Evolutionary conservation across 2,797 vertebrate genomes (phyloP).

Genomic region (Myiothlypis chrysogaster): DNA sequence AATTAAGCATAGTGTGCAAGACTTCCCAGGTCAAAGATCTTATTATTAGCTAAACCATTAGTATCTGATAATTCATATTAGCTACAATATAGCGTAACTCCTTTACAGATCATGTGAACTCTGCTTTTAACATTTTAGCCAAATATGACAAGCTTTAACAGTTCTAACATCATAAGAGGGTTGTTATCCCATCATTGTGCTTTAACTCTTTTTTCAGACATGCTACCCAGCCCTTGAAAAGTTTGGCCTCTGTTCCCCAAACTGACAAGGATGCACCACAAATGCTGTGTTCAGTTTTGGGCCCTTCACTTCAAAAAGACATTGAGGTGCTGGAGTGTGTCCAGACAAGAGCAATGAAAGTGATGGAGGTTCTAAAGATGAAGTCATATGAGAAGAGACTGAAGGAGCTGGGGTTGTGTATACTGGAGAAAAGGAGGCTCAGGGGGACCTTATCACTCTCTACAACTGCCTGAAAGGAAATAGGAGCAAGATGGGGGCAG

Average conservation of each 20-base stretch:
- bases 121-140: not conserved
- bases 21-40: not conserved
- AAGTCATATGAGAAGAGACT: not conserved
- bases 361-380: not conserved
- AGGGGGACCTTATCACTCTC: not conserved
- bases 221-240: not conserved
- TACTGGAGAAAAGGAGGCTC: not conserved
- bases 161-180: not conserved
- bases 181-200: fast-evolving
- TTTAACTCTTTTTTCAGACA: not conserved
- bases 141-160: not conserved
- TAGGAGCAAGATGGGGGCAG: not conserved
- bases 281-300: not conserved
- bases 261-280: not conserved
- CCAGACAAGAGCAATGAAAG: not conserved
- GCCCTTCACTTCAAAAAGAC: not conserved
- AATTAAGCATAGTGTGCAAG: not conserved
- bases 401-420: not conserved
- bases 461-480: not conserved
- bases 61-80: not conserved
- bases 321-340: fast-evolving
- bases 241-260: not conserved
- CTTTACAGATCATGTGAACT: not conserved
- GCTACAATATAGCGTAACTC: not conserved
- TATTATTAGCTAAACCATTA: not conserved